Conservation (phyloP, 2,888 invertebrate genomes). For the Drosophila colorata region DNA sequence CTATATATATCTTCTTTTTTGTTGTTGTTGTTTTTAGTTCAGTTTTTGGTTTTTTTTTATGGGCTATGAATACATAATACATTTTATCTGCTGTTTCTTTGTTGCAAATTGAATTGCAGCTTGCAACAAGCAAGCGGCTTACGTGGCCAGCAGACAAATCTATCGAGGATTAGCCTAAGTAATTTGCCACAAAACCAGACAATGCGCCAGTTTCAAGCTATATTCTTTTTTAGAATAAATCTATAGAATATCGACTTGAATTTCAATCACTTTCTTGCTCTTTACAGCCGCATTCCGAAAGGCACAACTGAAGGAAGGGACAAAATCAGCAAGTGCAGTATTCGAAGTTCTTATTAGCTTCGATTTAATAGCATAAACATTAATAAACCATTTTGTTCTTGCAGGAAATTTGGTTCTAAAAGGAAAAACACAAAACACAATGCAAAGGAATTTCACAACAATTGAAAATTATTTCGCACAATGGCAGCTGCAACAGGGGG, state of each 20-base stretch:
- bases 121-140: slow-evolving; percentile 50
- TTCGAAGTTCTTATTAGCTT: neutral
- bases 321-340: neutral
- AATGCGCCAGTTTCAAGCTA: neutral
- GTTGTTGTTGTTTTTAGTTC: slow-evolving; percentile 13
- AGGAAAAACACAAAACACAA: too few species aligned
- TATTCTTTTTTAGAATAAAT: neutral
- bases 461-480: neutral
- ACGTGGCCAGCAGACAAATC: slow-evolving; percentile 64
- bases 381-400: slow-evolving; percentile 9
- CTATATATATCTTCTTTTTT: neutral
- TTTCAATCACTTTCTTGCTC: neutral
- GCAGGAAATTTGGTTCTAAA: too few species aligned
- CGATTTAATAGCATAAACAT: neutral
- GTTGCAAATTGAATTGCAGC: slow-evolving; percentile 71
- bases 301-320: neutral
- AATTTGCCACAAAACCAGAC: slow-evolving; percentile 6
- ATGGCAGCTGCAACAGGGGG: too few species aligned
- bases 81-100: slow-evolving; percentile 51
- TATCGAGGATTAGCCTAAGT: slow-evolving; percentile 42
- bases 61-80: slow-evolving; percentile 60
- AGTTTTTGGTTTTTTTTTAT: slow-evolving; percentile 19
- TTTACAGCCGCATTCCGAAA: slow-evolving; percentile 31
- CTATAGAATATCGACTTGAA: neutral
- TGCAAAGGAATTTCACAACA: slow-evolving; percentile 43